phyloP scores from a whole-genome alignment of 2,888 invertebrate genomes.

The Carcina quercana region DNA sequence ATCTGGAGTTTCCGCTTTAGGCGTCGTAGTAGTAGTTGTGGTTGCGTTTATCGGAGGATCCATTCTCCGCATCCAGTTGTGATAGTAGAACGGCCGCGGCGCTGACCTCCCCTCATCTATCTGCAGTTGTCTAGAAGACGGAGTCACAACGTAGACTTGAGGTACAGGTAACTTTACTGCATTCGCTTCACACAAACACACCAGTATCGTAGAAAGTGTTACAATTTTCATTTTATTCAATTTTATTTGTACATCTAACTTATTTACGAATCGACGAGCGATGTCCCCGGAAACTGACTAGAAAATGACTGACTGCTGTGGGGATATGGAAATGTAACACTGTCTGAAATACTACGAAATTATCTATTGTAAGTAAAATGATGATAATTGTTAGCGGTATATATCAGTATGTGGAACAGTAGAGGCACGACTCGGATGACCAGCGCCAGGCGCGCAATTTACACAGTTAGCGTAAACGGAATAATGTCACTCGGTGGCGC shows the following conservation, averaged over 20 bases:
- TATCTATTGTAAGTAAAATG: conserved; percentile 40
- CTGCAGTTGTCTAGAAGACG: conserved; percentile 36
- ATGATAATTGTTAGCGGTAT: conserved; percentile 70
- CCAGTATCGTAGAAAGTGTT: conserved; percentile 28
- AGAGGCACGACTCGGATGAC: conserved; percentile 52
- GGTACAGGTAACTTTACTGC: conserved; percentile 48
- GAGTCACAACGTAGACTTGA: conserved; percentile 60
- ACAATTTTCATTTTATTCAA: conserved; percentile 16
- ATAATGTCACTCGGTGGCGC: conserved; percentile 40
- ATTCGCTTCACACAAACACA: conserved; percentile 31
- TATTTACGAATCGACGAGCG: conserved; percentile 32
- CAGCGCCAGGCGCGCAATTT: conserved; percentile 49
- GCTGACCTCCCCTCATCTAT: conserved; percentile 43
- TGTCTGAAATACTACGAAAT: too few relatives aligned
- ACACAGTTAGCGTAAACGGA: conserved; percentile 56
- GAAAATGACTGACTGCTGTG: conserved; percentile 40
- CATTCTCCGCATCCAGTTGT: conserved; percentile 61
- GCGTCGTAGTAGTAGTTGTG: conserved; percentile 29
- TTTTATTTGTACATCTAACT: conserved; percentile 31
- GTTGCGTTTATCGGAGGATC: conserved; percentile 37
- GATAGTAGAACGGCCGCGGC: conserved; percentile 52
- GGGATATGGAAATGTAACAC: conserved; percentile 37
- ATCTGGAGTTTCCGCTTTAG: conserved; percentile 49
- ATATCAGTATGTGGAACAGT: conserved; percentile 52
- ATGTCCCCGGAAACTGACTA: conserved; percentile 37